A percentile compares a stretch with the other conserved stretches of the same genome.
phyloP scores from a whole-genome alignment of 2,113 vertebrate genomes.

The Callionymus lyra region DNA sequence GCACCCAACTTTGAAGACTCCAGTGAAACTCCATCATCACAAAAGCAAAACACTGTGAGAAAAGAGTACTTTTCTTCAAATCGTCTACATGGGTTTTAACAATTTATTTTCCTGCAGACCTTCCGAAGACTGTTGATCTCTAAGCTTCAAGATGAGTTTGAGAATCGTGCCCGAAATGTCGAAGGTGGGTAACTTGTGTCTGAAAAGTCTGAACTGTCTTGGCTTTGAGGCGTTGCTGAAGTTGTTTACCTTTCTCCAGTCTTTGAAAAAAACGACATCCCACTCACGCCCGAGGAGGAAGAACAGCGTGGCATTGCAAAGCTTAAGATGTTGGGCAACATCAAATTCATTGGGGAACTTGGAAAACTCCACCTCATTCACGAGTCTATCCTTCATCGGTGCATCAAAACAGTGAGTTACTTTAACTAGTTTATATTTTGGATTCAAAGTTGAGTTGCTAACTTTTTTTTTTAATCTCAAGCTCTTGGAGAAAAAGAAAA shows the following conservation, averaged over 20 bases:
- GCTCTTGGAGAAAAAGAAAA: slow-evolving; percentile 99
- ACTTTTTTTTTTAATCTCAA: slow-evolving; percentile 27
- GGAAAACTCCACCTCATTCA: slow-evolving; percentile 99
- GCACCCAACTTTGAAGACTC: slow-evolving; percentile 98
- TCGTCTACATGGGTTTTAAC: not conserved
- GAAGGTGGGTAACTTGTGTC: slow-evolving; percentile 72
- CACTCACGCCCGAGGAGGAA: slow-evolving; percentile 95
- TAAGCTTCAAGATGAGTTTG: slow-evolving; percentile 99
- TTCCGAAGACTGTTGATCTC: slow-evolving; percentile 98
- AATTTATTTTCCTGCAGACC: slow-evolving; percentile 66
- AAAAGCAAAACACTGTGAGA: slow-evolving; percentile 96
- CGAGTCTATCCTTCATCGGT: slow-evolving; percentile 99
- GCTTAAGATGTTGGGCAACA: slow-evolving; percentile 99
- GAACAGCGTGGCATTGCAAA: slow-evolving; percentile 98
- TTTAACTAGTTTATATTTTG: not conserved
- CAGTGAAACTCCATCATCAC: slow-evolving; percentile 84
- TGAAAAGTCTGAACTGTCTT: not conserved
- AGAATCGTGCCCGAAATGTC: slow-evolving; percentile 98
- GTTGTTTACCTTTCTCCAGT: slow-evolving; percentile 51
- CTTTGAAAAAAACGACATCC: slow-evolving; percentile 91
- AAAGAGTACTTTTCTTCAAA: not conserved
- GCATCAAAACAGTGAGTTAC: slow-evolving; percentile 97
- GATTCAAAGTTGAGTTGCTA: not conserved
- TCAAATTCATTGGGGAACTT: slow-evolving; percentile 99
- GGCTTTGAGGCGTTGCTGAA: not conserved